phyloP scores from a whole-genome alignment of 2,888 invertebrate species.

The Drosophila birchii region DNA sequence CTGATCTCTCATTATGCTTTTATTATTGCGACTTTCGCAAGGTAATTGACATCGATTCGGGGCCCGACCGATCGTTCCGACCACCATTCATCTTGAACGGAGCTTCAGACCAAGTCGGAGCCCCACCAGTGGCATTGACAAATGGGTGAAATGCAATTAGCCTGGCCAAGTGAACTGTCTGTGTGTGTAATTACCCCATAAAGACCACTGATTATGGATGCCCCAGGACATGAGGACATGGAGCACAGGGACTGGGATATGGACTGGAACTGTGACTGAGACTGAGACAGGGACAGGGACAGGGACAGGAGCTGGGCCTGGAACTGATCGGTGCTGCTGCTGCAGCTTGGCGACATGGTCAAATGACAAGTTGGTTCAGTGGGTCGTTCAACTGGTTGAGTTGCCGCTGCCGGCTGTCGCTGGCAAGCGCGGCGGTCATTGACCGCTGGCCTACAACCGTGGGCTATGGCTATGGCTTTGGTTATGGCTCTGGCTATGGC shows the following conservation, averaged over 20 bases:
- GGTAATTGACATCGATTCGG: constrained; percentile 67
- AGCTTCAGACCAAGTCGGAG: not conserved
- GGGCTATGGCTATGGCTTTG: constrained; percentile 60
- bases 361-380: constrained; percentile 78
- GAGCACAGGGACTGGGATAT: not conserved
- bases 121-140: constrained; percentile 47
- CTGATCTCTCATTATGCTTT: constrained; percentile 33
- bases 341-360: constrained; percentile 62
- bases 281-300: not conserved
- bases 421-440: constrained; percentile 65
- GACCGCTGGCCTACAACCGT: constrained; percentile 75
- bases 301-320: not conserved
- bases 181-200: constrained; percentile 16
- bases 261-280: not conserved
- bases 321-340: constrained; percentile 7
- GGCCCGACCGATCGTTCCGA: not conserved
- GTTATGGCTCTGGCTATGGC: constrained; percentile 47
- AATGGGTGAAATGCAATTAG: constrained; percentile 72
- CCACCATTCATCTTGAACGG: constrained; percentile 5
- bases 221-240: constrained; percentile 26
- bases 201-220: constrained; percentile 8
- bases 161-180: constrained; percentile 20
- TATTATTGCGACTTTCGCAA: constrained; percentile 62
- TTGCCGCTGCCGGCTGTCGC: constrained; percentile 24
- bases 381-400: constrained; percentile 75